Conservation (phyloP, 2,113 vertebrate species). For the Heliornis fulica region DNA sequence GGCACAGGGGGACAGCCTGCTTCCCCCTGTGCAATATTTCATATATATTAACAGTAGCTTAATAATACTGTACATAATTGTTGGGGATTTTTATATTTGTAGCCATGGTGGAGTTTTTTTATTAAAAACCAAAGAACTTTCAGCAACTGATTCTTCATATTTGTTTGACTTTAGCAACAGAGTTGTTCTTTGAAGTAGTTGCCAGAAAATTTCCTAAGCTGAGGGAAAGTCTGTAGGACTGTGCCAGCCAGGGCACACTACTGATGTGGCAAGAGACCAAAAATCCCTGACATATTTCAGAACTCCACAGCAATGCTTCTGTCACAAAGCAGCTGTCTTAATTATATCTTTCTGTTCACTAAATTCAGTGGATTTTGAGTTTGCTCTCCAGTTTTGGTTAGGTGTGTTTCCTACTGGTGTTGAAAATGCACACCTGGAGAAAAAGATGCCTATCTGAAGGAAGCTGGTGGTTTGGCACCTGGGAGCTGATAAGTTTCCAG, state of each 20-base stretch:
- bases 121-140: not conserved
- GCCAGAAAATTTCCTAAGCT: not conserved
- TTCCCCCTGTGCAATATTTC: too few relatives aligned
- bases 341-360: not conserved
- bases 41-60: not conserved
- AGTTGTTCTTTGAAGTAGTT: not conserved
- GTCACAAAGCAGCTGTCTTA: not conserved
- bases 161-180: not conserved
- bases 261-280: not conserved
- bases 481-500: not conserved
- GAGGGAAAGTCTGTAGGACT: not conserved
- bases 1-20: too few relatives aligned
- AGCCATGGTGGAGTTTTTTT: not conserved
- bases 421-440: not conserved
- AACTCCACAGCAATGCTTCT: not conserved
- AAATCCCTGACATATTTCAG: not conserved
- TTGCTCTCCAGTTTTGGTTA: not conserved
- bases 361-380: not conserved
- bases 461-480: not conserved
- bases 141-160: not conserved
- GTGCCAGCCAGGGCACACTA: not conserved
- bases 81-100: not conserved
- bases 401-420: not conserved
- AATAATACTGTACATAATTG: not conserved
- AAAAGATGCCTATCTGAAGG: not conserved